Base-by-base conservation (phyloP, 2,888 invertebrate genomes). In the Erynnis tages region DNA sequence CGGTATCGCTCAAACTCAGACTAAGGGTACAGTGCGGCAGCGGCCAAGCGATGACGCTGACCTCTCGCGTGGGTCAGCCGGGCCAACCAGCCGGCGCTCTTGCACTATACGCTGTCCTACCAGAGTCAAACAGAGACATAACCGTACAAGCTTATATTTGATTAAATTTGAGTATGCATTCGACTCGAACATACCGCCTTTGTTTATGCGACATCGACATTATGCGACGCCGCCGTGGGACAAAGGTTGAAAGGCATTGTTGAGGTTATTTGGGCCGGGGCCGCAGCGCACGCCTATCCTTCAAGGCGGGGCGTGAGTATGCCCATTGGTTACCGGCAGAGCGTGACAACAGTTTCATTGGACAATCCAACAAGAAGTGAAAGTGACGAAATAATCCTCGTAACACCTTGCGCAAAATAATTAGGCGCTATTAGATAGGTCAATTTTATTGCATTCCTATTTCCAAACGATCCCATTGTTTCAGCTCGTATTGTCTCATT, bases 321-420 rank as follows among this genome's bases (percentile, higher is more conserved):
- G 76, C 78, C 80, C 75, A 87, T 88, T 88, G 87, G 87, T 79
- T 82, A 75, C 80, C 71, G 79, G 55, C 81, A 76, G 78, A 85
- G 71, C 87, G 84, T 87, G 86, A 85, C 88, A 80, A 80, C 73
- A 69, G 73, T 79, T 73, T 78, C 79, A 89, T 88, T 88, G 88
- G 88, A 84, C 83, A 84, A 78, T 71, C 67, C 74, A 65, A 74
- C 75, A 68, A 74, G 69, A 74, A 80, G 82, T 82, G 85, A 87
- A 85, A 84, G 85, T 86, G 82, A 82, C 77, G 74, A 79, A 53
- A 44, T 45, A 76, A 70, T 79, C 72, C 67, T 72, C 68, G 69
- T 63, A 71, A 66, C 81, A 80, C 80, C 76, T 81, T 82, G 77
- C 71, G 76, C 73, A 75, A 79, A 79, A 71, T 69, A 65, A 67